These are phyloP conservation scores for Lasioglossum zephyrum DNA, from an alignment of 2,888 invertebrate species.

Conservation along the genomic window DNA sequence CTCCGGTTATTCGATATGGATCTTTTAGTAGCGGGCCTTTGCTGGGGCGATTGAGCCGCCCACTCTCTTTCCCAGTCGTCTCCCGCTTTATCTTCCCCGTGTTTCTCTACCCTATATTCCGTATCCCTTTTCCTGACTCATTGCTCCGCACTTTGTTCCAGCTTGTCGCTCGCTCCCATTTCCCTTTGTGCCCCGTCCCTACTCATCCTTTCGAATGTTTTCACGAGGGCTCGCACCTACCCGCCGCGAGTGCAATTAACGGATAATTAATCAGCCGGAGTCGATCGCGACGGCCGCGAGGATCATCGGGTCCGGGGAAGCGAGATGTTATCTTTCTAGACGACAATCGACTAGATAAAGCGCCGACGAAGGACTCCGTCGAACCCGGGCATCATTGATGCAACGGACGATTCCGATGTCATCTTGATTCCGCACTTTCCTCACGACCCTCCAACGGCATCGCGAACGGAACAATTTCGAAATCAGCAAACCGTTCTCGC, in stretches of 20 bases:
- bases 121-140: slow-evolving; percentile 54
- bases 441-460: neutral
- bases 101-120: slow-evolving; percentile 44
- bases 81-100: slow-evolving; percentile 41
- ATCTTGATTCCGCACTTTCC: neutral
- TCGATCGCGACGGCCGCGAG: slow-evolving; percentile 27
- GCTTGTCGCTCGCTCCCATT: slow-evolving; percentile 38
- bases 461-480: neutral
- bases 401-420: neutral
- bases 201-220: slow-evolving; percentile 57
- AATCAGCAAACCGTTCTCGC: neutral
- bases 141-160: slow-evolving; percentile 53
- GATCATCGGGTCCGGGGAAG: neutral
- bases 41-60: slow-evolving; percentile 76
- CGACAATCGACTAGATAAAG: neutral
- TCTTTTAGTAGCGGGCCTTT: slow-evolving; percentile 78
- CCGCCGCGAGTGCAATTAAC: slow-evolving; percentile 67
- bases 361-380: neutral
- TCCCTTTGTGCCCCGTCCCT: slow-evolving; percentile 57
- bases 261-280: slow-evolving; percentile 69
- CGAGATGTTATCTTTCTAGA: slow-evolving; percentile 2
- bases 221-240: slow-evolving; percentile 61
- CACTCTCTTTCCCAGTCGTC: slow-evolving; percentile 35
- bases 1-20: slow-evolving; percentile 78
- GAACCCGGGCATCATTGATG: neutral